phyloP scores from a whole-genome alignment of 2,888 invertebrate genomes.

The Alitta virens region DNA sequence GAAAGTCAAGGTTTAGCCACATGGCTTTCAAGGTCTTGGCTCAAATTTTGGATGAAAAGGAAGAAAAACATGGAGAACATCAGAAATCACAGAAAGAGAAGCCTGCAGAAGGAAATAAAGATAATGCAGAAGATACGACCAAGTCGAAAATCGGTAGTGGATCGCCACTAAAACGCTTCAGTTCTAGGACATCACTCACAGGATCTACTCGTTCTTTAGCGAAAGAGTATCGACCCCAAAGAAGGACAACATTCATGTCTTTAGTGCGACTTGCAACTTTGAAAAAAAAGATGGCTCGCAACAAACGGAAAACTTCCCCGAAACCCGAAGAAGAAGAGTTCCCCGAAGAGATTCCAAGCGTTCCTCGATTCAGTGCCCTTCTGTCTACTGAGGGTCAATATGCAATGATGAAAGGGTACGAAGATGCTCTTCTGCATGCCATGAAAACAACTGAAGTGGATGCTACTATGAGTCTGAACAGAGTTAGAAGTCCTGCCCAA shows the following conservation, averaged over 20 bases:
- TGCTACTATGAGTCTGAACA: not conserved
- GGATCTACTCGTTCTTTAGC: not conserved
- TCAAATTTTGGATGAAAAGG: conserved; percentile 12
- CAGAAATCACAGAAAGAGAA: not conserved
- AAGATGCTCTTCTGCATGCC: conserved; percentile 37
- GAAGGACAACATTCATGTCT: conserved; percentile 12
- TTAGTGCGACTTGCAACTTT: conserved; percentile 4
- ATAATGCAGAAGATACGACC: not conserved
- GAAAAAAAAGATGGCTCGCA: not conserved
- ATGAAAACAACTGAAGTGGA: not conserved
- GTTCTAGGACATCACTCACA: too few species aligned
- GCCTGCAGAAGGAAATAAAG: not conserved
- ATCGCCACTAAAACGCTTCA: too few species aligned
- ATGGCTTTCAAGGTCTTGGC: conserved; percentile 14
- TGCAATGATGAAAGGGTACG: conserved; percentile 52
- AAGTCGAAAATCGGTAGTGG: not conserved
- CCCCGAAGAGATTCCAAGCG: conserved; percentile 33
- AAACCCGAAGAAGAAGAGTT: conserved; percentile 5
- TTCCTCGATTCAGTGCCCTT: conserved; percentile 45
- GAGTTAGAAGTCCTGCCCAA: not conserved
- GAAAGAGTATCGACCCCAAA: not conserved
- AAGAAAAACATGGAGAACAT: not conserved
- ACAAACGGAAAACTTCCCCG: not conserved
- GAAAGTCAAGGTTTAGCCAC: conserved; percentile 8
- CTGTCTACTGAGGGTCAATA: conserved; percentile 51